Evolutionary conservation across 2,113 vertebrate genomes (phyloP).

Genomic region (Hydrolagus affinis): DNA sequence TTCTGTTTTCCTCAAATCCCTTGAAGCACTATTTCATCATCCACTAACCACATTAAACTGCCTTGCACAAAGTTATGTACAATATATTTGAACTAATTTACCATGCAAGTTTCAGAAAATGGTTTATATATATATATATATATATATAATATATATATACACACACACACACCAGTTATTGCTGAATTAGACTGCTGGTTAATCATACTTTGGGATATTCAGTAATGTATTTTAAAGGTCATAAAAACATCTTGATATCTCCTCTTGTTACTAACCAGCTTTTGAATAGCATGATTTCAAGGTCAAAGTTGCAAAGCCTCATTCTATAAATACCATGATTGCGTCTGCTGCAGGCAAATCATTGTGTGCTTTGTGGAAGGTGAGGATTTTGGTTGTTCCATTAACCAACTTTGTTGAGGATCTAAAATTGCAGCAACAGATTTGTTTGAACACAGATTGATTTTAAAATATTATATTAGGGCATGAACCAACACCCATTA

Average conservation of each 20-base stretch:
- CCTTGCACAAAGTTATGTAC: neutral
- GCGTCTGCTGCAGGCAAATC: slow-evolving; percentile 18
- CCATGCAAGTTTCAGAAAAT: neutral
- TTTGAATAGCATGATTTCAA: slow-evolving; percentile 3
- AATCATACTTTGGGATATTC: neutral
- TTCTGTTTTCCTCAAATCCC: neutral
- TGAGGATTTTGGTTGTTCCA: slow-evolving; percentile 5
- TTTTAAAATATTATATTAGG: too few species aligned
- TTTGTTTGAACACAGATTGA: too few species aligned
- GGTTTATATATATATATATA: neutral
- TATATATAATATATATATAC: neutral
- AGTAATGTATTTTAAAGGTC: neutral
- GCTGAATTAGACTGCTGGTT: neutral
- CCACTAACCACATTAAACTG: neutral
- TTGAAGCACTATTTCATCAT: neutral
- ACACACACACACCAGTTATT: too few species aligned
- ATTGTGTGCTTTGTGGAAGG: slow-evolving; percentile 8
- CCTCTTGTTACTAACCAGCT: neutral
- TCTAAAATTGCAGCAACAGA: too few species aligned
- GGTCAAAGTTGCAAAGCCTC: slow-evolving; percentile 8
- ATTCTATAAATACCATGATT: slow-evolving; percentile 21
- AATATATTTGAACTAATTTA: neutral
- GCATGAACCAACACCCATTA: too few species aligned
- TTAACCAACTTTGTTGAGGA: neutral
- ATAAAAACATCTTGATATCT: neutral